Percentiles rank a stretch among this genome's conserved stretches.
These are phyloP conservation scores for Drosophila nr. fundita DNA, from an alignment of 2,888 invertebrate species.

Conservation along the genomic window DNA sequence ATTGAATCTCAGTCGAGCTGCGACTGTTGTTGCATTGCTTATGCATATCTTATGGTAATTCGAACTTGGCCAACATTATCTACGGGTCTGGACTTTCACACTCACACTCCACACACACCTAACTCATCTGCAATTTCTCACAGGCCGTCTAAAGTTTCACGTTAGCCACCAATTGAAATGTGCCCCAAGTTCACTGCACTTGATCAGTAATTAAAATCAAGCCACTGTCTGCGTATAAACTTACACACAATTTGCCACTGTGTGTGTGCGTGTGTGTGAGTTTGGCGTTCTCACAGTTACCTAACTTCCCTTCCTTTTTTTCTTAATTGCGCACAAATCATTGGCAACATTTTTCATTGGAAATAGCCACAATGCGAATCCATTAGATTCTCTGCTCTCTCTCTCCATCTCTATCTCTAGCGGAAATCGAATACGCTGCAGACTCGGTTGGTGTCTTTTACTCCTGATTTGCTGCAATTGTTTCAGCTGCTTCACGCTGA, in stretches of 20 bases:
- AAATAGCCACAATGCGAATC: conserved; percentile 27
- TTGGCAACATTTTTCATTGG: conserved; percentile 62
- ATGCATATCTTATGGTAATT: conserved; percentile 76
- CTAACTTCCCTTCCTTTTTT: conserved; percentile 49
- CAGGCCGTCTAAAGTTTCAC: conserved; percentile 60
- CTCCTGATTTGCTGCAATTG: conserved; percentile 64
- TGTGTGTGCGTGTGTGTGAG: background rate
- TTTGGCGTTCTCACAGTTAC: conserved; percentile 52
- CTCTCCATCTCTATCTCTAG: conserved; percentile 34
- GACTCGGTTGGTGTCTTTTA: conserved; percentile 8
- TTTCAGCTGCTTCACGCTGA: conserved; percentile 22
- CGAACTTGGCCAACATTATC: conserved; percentile 61
- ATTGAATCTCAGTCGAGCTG: conserved; percentile 53
- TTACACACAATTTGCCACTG: conserved; percentile 1
- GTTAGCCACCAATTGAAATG: conserved; percentile 37
- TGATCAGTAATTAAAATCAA: conserved; percentile 66
- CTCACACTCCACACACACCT: background rate
- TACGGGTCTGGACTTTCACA: conserved; percentile 49
- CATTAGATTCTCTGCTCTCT: conserved; percentile 51
- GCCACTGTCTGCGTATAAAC: conserved; percentile 31
- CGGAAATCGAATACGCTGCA: conserved; percentile 57
- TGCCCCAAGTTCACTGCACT: conserved; percentile 68
- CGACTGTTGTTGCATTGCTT: conserved; percentile 58
- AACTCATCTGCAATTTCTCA: conserved; percentile 61
- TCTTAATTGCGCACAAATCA: conserved; percentile 53